Percentiles rank a stretch among this genome's conserved stretches.
Evolutionary conservation across 1,140 invertebrate genomes (phyloP).

Genomic region (Caerostris extrusa): DNA sequence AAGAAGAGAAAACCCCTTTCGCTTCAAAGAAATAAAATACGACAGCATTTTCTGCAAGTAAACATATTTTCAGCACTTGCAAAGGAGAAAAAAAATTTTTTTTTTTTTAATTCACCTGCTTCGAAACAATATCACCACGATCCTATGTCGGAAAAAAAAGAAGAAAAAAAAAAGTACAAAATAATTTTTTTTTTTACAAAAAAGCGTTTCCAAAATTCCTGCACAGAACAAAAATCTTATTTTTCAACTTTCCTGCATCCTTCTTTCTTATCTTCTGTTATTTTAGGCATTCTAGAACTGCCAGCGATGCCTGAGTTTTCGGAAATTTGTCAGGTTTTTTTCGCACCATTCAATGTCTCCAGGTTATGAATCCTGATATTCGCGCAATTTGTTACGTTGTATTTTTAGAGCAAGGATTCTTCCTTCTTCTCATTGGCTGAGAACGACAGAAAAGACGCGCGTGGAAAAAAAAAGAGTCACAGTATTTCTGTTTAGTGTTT

Average conservation of each 20-base stretch:
- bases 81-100: background rate
- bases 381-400: background rate
- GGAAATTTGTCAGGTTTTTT: background rate
- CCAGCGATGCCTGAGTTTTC: background rate
- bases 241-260: background rate
- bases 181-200: no score
- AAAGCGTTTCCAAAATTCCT: background rate
- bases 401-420: slow-evolving; percentile 8
- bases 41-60: background rate
- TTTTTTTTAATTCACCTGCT: background rate
- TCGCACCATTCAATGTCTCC: background rate
- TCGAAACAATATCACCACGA: background rate
- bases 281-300: background rate
- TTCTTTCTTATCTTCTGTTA: background rate
- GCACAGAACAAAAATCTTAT: background rate
- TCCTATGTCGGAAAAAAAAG: background rate
- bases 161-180: no score
- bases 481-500: background rate
- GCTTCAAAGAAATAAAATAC: background rate
- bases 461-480: background rate
- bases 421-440: background rate
- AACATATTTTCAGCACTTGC: background rate
- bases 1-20: no score
- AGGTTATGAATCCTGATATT: slow-evolving; percentile 31
- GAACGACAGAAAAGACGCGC: background rate